phyloP scores from a whole-genome alignment of 2,113 vertebrate species.

The Syngnathus typhle region DNA sequence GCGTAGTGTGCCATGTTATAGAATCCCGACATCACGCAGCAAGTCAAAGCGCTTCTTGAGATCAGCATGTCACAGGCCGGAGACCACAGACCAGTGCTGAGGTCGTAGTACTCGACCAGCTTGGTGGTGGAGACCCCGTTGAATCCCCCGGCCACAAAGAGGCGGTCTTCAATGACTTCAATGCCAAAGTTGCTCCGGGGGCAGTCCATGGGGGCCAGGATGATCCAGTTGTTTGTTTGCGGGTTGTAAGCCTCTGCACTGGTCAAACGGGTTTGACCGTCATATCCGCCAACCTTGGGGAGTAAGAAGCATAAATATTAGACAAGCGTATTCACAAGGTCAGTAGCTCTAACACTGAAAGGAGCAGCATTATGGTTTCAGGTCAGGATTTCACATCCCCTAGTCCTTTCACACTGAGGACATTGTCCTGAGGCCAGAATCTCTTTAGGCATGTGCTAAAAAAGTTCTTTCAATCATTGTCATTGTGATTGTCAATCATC shows the following conservation, averaged over 20 bases:
- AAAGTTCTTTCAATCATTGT: not conserved
- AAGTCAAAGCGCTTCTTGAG: slow-evolving; percentile 77
- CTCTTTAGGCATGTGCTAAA: not conserved
- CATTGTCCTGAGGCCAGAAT: not conserved
- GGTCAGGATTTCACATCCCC: no score
- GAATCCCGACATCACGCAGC: slow-evolving; percentile 78
- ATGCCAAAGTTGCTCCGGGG: slow-evolving; percentile 84
- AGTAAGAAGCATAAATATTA: slow-evolving; percentile 28
- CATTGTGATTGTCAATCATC: not conserved
- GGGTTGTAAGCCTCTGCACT: slow-evolving; percentile 53
- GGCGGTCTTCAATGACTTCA: slow-evolving; percentile 62
- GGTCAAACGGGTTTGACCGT: slow-evolving; percentile 67
- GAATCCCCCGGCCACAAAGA: slow-evolving; percentile 57
- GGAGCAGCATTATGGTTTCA: not conserved
- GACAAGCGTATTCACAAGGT: not conserved
- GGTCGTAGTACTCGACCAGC: slow-evolving; percentile 45
- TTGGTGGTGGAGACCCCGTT: slow-evolving; percentile 27
- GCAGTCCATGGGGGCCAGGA: slow-evolving; percentile 70
- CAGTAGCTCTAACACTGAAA: not conserved
- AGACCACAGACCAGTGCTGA: slow-evolving; percentile 65
- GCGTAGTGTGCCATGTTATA: slow-evolving; percentile 44
- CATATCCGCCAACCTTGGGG: slow-evolving; percentile 82
- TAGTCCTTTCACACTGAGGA: not conserved
- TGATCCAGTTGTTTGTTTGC: slow-evolving; percentile 70
- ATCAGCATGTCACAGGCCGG: slow-evolving; percentile 65